phyloP scores from a whole-genome alignment of 2,797 vertebrate genomes.

The Scomberomorus guttatus region DNA sequence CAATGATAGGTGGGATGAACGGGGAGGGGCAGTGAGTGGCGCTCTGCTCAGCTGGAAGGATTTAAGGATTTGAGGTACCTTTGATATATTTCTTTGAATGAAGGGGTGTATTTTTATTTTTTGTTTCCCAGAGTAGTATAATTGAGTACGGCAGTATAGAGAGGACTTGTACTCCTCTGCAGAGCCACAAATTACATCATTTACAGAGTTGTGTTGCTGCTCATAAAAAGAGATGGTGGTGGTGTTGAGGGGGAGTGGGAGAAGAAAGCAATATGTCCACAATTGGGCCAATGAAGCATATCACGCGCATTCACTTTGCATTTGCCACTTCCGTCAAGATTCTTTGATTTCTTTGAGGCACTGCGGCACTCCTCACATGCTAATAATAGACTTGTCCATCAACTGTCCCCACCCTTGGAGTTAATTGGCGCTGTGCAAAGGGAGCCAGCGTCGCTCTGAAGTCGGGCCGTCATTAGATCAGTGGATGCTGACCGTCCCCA shows the following conservation, averaged over 20 bases:
- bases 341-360: constrained; percentile 83
- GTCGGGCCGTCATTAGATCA: constrained; percentile 87
- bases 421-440: constrained; percentile 84
- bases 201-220: constrained; percentile 66
- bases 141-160: constrained; percentile 48
- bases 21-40: constrained; percentile 2
- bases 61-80: constrained; percentile 48
- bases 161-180: constrained; percentile 41
- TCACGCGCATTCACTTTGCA: constrained; percentile 80
- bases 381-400: constrained; percentile 89
- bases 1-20: constrained; percentile 45
- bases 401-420: constrained; percentile 84
- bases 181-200: constrained; percentile 67
- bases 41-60: constrained; percentile 44
- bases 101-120: constrained; percentile 36
- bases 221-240: constrained; percentile 18
- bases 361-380: constrained; percentile 76
- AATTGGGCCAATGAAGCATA: constrained; percentile 85
- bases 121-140: constrained; percentile 47
- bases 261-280: constrained; percentile 73
- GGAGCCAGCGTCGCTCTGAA: constrained; percentile 75
- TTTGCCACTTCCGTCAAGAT: constrained; percentile 81
- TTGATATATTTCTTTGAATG: constrained; percentile 65
- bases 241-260: constrained; percentile 18
- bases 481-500: constrained; percentile 77